phyloP scores from a whole-genome alignment of 2,797 vertebrate genomes.

The Rhinella marina region DNA sequence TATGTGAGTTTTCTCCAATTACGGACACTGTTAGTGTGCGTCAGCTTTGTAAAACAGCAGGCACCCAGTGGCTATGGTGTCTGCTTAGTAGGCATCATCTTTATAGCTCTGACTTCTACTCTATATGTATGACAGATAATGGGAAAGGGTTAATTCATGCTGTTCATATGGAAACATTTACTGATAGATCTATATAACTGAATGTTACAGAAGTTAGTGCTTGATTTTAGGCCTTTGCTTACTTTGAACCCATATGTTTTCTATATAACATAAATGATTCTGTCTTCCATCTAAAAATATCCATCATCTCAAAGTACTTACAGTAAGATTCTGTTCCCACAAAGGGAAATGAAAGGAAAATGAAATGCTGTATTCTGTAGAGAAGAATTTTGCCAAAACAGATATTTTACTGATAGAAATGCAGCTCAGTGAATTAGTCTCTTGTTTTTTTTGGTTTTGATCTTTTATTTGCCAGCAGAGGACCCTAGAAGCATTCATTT shows the following conservation, averaged over 20 bases:
- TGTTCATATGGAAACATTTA: background rate
- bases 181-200: background rate
- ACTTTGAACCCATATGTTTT: constrained; percentile 18
- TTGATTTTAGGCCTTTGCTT: background rate
- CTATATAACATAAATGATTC: constrained; percentile 15
- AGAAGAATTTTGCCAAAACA: constrained; percentile 41
- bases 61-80: too few relatives aligned
- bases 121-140: too few relatives aligned
- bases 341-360: constrained; percentile 8
- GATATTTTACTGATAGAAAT: constrained; percentile 51
- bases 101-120: too few relatives aligned
- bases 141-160: background rate
- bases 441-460: constrained; percentile 43
- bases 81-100: too few relatives aligned
- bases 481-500: constrained; percentile 41
- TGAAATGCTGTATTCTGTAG: background rate
- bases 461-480: constrained; percentile 49
- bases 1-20: too few relatives aligned
- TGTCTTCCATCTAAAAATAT: constrained; percentile 29
- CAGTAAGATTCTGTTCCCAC: constrained; percentile 29
- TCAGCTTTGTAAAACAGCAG: too few relatives aligned
- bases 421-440: constrained; percentile 45
- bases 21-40: too few relatives aligned
- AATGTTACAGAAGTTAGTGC: background rate
- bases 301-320: constrained; percentile 2